A percentile compares a stretch with the other conserved stretches of the same genome.
Evolutionary conservation across 2,113 vertebrate species (phyloP).

Genomic region (Centropus unirufus): DNA sequence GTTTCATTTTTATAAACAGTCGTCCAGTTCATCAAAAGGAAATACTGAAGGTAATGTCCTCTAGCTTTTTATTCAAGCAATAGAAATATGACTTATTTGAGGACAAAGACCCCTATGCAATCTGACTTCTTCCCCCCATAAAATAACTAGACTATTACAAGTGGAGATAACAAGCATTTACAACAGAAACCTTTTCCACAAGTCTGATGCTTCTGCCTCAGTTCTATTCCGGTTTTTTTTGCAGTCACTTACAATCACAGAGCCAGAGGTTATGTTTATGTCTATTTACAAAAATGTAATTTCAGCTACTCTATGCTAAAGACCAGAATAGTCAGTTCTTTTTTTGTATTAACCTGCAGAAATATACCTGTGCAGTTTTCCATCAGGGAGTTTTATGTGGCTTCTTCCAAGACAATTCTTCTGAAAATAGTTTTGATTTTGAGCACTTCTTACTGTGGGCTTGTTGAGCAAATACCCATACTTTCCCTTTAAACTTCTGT

Average conservation of each 20-base stretch:
- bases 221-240: neutral
- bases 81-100: neutral
- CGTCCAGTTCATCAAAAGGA: constrained; percentile 92
- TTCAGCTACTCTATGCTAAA: neutral
- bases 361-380: neutral
- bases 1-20: constrained; percentile 89
- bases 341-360: neutral
- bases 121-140: neutral
- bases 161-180: neutral
- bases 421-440: neutral
- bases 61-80: neutral
- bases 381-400: neutral
- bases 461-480: neutral
- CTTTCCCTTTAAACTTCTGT: constrained; percentile 40
- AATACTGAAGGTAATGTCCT: constrained; percentile 89
- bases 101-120: neutral
- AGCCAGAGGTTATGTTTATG: neutral
- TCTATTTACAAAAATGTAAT: neutral
- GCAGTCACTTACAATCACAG: neutral
- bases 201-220: neutral
- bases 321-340: neutral
- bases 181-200: neutral
- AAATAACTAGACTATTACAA: neutral
- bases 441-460: neutral
- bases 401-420: neutral